Conservation (phyloP, 2,113 vertebrate genomes). For the Tyto alba region DNA sequence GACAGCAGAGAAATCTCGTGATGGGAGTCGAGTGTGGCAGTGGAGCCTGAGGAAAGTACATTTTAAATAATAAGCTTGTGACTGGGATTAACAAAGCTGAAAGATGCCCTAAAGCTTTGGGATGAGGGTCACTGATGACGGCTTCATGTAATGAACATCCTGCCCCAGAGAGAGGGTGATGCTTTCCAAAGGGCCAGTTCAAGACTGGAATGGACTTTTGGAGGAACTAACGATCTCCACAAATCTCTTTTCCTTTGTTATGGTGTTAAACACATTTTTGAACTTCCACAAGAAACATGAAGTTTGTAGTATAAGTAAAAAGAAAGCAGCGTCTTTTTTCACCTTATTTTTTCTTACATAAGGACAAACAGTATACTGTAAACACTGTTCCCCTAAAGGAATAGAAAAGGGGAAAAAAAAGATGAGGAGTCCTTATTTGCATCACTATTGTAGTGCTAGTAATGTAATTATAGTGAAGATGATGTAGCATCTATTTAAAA, state of each 20-base stretch:
- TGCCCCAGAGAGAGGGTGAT: not conserved
- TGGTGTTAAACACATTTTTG: not conserved
- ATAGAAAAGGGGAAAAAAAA: not conserved
- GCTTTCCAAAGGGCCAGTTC: not conserved
- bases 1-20: not conserved
- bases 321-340: not conserved
- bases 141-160: not conserved
- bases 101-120: not conserved
- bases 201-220: not conserved
- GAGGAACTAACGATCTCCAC: not conserved
- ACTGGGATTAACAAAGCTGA: not conserved
- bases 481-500: slow-evolving; percentile 5
- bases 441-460: not conserved
- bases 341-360: not conserved
- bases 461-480: not conserved
- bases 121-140: not conserved
- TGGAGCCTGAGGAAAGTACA: not conserved
- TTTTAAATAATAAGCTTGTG: not conserved
- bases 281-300: not conserved
- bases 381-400: not conserved
- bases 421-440: not conserved
- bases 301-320: not conserved
- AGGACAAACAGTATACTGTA: not conserved
- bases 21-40: not conserved
- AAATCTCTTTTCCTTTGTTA: not conserved